Evolutionary conservation across 2,113 vertebrate genomes (phyloP).

Genomic region (Naja naja): DNA sequence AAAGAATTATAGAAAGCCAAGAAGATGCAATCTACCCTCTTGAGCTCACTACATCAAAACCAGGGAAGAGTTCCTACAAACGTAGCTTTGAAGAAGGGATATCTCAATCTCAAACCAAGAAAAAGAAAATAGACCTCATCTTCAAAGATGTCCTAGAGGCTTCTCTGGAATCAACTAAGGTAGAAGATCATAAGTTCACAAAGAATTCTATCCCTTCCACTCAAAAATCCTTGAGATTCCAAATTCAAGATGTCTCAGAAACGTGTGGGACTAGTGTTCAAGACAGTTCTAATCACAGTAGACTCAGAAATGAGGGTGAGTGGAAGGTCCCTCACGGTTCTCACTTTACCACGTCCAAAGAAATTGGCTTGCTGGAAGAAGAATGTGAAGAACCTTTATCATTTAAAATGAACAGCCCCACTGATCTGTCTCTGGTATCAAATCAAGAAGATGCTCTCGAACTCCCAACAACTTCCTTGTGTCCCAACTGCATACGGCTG

Average conservation of each 20-base stretch:
- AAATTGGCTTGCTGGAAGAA: slow-evolving; percentile 64
- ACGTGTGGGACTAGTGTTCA: slow-evolving; percentile 57
- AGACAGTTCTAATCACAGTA: slow-evolving; percentile 47
- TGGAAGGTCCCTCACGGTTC: slow-evolving; percentile 67
- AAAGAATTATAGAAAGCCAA: slow-evolving; percentile 68
- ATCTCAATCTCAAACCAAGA: slow-evolving; percentile 82
- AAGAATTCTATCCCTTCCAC: slow-evolving; percentile 71
- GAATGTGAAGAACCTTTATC: slow-evolving; percentile 73
- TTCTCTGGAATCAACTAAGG: slow-evolving; percentile 78
- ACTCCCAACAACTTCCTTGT: slow-evolving; percentile 89
- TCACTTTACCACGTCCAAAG: slow-evolving; percentile 62
- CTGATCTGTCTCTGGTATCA: slow-evolving; percentile 69
- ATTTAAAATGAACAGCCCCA: slow-evolving; percentile 80
- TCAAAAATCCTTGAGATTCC: slow-evolving; percentile 72
- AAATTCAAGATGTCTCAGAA: slow-evolving; percentile 64
- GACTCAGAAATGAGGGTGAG: slow-evolving; percentile 65
- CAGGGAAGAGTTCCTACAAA: slow-evolving; percentile 77
- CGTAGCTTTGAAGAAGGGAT: slow-evolving; percentile 81
- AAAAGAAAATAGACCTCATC: slow-evolving; percentile 93
- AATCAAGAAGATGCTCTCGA: slow-evolving; percentile 66
- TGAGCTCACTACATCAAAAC: slow-evolving; percentile 74
- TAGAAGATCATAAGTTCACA: slow-evolving; percentile 68
- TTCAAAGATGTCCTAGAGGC: slow-evolving; percentile 92
- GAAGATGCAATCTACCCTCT: slow-evolving; percentile 74
- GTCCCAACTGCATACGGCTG: slow-evolving; percentile 90